Conservation (phyloP, 2,888 invertebrate genomes). For the Petrolisthes manimaculis region DNA sequence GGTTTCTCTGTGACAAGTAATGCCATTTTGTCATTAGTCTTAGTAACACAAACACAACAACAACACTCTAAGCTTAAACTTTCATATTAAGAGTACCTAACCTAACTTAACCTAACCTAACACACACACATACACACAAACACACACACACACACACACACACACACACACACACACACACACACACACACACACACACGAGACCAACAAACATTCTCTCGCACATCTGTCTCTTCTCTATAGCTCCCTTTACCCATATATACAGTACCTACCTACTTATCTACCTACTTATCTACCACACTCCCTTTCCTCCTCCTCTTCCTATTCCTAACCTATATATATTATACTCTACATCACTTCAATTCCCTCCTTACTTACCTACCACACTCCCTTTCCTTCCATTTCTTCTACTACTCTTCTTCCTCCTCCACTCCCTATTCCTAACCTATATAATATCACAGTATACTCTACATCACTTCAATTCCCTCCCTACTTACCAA, state of each 20-base stretch:
- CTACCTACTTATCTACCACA: background rate
- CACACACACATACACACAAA: background rate
- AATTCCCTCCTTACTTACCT: background rate
- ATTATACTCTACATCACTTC: background rate
- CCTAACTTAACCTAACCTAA: too few species aligned
- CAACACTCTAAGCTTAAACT: too few species aligned
- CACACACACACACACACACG: slow-evolving; percentile 22
- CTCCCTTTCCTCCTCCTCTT: background rate
- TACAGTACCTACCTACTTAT: background rate
- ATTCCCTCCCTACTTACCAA: background rate
- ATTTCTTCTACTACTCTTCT: background rate
- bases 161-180: slow-evolving; percentile 21
- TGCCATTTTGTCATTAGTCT: too few species aligned
- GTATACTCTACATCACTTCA: background rate
- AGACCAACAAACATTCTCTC: background rate
- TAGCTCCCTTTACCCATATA: background rate
- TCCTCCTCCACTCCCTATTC: background rate
- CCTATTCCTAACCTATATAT: background rate
- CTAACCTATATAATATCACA: background rate
- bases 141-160: slow-evolving; percentile 3
- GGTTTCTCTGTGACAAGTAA: too few species aligned
- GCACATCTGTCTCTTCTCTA: background rate
- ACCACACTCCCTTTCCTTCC: background rate
- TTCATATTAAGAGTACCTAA: too few species aligned
- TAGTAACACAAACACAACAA: too few species aligned